phyloP scores from a whole-genome alignment of 2,113 vertebrate species.

The Pollimyrus isidori region DNA sequence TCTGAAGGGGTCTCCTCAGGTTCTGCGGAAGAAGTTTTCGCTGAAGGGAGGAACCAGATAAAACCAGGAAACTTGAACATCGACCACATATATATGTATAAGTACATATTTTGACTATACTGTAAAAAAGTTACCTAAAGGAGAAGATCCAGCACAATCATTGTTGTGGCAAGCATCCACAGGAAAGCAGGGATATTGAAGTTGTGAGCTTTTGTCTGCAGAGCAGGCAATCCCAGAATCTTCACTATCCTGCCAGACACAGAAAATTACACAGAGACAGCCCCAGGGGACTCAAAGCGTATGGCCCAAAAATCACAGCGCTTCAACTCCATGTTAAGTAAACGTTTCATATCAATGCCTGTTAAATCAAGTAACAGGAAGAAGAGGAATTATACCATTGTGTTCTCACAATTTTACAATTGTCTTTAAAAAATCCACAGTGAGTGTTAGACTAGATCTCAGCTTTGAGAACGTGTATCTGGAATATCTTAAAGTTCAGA shows the following conservation, averaged over 20 bases:
- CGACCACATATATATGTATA: not conserved
- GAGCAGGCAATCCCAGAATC: not conserved
- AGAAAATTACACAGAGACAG: not conserved
- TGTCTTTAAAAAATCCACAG: not conserved
- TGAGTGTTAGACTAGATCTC: not conserved
- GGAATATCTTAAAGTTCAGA: not conserved
- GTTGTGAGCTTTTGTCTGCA: slow-evolving; percentile 18
- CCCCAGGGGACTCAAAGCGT: not conserved
- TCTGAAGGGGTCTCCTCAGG: not conserved
- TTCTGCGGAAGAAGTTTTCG: not conserved
- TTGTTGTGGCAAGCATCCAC: not conserved
- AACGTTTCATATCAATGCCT: not conserved
- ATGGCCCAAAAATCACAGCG: not conserved
- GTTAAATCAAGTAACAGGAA: not conserved
- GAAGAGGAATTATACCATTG: not conserved
- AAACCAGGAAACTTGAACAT: not conserved
- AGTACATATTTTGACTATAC: not conserved
- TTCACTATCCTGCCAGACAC: slow-evolving; percentile 27
- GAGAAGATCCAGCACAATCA: slow-evolving; percentile 16
- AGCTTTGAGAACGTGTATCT: not conserved
- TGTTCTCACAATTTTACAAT: not conserved
- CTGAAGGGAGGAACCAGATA: not conserved
- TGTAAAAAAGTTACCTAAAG: slow-evolving; percentile 32
- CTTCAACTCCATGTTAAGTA: not conserved
- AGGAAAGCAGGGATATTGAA: slow-evolving; percentile 26